Conservation (phyloP, 1,140 invertebrate species). For the Diachasmimorpha longicaudata region DNA sequence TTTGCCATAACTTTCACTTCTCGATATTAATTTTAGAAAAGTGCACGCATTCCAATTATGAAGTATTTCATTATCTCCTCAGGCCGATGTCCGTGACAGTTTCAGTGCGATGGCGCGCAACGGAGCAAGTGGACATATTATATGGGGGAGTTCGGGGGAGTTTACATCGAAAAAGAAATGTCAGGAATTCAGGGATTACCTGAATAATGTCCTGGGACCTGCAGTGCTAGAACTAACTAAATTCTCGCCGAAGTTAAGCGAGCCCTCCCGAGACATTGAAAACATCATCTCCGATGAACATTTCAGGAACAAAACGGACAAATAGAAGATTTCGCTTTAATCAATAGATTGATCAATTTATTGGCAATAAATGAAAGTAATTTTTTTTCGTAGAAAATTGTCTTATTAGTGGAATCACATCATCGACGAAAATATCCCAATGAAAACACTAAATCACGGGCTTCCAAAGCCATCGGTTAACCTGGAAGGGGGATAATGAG, state of each 20-base stretch:
- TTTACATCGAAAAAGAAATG: constrained; percentile 72
- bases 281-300: no score
- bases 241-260: neutral
- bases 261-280: no score
- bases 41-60: neutral
- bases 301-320: no score
- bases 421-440: no score
- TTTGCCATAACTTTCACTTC: neutral
- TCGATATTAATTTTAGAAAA: neutral
- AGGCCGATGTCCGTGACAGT: constrained; percentile 67
- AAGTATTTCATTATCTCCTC: constrained; percentile 11
- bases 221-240: constrained; percentile 33
- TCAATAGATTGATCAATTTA: no score
- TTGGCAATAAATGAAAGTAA: no score
- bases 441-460: no score
- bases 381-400: no score
- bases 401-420: no score
- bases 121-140: constrained; percentile 68
- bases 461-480: no score
- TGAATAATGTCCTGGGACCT: constrained; percentile 69
- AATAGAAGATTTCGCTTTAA: no score
- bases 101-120: constrained; percentile 64
- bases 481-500: neutral
- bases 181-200: constrained; percentile 65
- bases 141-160: constrained; percentile 78